Evolutionary conservation across 2,888 invertebrate species (phyloP), one percentile per base, ranked within the genome.

Genomic region (Entomobrya multifasciata): DNA sequence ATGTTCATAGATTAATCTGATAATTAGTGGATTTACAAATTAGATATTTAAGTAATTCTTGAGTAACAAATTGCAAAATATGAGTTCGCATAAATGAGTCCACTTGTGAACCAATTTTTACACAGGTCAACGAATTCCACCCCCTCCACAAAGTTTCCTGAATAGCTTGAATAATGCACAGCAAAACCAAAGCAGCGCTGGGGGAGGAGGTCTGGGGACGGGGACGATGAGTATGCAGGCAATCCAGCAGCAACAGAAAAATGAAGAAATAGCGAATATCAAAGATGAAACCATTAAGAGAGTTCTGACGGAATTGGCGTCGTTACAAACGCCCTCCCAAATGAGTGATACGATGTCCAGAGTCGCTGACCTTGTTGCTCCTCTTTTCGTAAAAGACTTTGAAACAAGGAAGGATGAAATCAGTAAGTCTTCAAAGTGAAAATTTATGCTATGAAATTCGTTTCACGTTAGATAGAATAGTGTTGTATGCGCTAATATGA

Each of bases 261-360:
- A 57, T 13, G 74, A 80, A 49, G 83, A 87, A 49, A 13, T 85
- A 13, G 57, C 80, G 0, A 79, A 82, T 22, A 77, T 87, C 55
- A 88, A 88, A 15, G 89, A 89, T 86, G 89, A 89, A 55, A 89
- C 76, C 17, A 82, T 88, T 55, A 86, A 85, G 47, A 55, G 84
- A 25, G 82, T 89, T 10, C 57, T 89, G 11, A 13, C 77, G 70
- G 89, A 89, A 57, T 62, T 89, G 70, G 80, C 89, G 8, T 81
- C 89, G 0, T 10, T 86, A 41, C 87, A 86, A 65, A 86, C 87
- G 0, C 81, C 84, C 5, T 81, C 89, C 17, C 89, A 88, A 76
- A 76, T 76, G 62, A 81, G 44, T 44, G 89, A 89, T 2, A 87
- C 88, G 5, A 81, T 84, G 60, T 81, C 80, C 1, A 65, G 84